phyloP scores from a whole-genome alignment of 2,797 vertebrate species.

The Psittacula echo region DNA sequence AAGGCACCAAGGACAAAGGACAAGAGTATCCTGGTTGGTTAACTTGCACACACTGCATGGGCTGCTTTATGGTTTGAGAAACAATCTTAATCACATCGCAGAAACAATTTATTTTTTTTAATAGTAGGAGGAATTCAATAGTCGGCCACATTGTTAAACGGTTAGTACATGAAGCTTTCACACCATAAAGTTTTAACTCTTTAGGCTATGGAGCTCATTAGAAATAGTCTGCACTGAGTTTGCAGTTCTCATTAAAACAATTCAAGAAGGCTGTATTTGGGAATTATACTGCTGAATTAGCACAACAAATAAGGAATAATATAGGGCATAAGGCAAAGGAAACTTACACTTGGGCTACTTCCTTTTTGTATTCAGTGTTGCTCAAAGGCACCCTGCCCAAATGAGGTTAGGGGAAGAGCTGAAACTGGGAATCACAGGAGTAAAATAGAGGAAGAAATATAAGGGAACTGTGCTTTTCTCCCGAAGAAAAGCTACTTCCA shows the following conservation, averaged over 20 bases:
- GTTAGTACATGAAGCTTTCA: background rate
- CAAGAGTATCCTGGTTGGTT: conserved; percentile 48
- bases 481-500: background rate
- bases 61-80: background rate
- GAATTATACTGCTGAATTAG: conserved; percentile 54
- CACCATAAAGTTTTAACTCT: background rate
- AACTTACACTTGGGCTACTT: conserved; percentile 26
- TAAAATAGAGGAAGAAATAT: background rate
- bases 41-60: conserved; percentile 21
- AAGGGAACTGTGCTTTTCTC: background rate
- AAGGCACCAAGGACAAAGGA: conserved; percentile 74
- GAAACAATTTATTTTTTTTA: background rate
- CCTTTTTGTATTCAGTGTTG: conserved; percentile 13
- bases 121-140: background rate
- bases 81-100: conserved; percentile 40
- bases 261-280: conserved; percentile 44
- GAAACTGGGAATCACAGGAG: background rate
- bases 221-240: conserved; percentile 46
- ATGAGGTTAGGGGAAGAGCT: background rate
- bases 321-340: conserved; percentile 38
- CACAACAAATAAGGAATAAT: conserved; percentile 62
- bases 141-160: background rate
- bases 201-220: background rate
- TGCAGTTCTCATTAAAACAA: conserved; percentile 58
- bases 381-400: conserved; percentile 26